phyloP scores from a whole-genome alignment of 2,797 vertebrate genomes.

The Ctenochaetus hawaiiensis region DNA sequence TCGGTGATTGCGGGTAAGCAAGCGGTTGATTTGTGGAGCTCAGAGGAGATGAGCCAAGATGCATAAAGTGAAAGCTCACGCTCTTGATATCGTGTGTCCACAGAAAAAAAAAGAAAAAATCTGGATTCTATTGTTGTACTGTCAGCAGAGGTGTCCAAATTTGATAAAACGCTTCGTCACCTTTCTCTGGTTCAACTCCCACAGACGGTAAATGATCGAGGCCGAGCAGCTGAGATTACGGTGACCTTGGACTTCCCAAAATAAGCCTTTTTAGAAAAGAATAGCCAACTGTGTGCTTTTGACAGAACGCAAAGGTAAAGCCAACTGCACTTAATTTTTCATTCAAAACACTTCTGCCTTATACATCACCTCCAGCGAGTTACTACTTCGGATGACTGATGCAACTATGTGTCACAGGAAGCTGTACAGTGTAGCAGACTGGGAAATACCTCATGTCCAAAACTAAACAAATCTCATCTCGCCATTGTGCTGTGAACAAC shows the following conservation, averaged over 20 bases:
- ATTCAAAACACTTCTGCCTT: conserved; percentile 12
- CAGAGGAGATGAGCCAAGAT: conserved; percentile 46
- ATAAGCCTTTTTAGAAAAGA: conserved; percentile 44
- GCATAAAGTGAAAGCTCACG: conserved; percentile 59
- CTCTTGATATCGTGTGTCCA: conserved; percentile 58
- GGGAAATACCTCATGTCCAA: conserved; percentile 41
- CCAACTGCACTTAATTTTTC: conserved; percentile 39
- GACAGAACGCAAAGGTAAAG: conserved; percentile 21
- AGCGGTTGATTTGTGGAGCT: conserved; percentile 61
- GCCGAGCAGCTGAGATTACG: conserved; percentile 43
- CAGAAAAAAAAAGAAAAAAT: conserved; percentile 35
- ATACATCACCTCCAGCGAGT: conserved; percentile 37
- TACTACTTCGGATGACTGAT: conserved; percentile 41
- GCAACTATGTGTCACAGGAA: conserved; percentile 57
- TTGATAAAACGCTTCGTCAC: conserved; percentile 67
- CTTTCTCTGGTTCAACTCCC: conserved; percentile 51
- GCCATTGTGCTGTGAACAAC: conserved; percentile 56
- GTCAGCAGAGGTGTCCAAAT: conserved; percentile 68
- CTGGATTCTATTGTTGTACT: conserved; percentile 73
- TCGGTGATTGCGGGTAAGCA: conserved; percentile 38
- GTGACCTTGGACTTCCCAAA: conserved; percentile 45
- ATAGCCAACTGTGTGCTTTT: conserved; percentile 12
- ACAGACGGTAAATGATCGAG: conserved; percentile 49
- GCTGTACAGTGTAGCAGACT: conserved; percentile 47
- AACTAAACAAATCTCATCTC: conserved; percentile 57